Base-by-base conservation (phyloP, 2,888 invertebrate species). In the Pollenia angustigena region DNA sequence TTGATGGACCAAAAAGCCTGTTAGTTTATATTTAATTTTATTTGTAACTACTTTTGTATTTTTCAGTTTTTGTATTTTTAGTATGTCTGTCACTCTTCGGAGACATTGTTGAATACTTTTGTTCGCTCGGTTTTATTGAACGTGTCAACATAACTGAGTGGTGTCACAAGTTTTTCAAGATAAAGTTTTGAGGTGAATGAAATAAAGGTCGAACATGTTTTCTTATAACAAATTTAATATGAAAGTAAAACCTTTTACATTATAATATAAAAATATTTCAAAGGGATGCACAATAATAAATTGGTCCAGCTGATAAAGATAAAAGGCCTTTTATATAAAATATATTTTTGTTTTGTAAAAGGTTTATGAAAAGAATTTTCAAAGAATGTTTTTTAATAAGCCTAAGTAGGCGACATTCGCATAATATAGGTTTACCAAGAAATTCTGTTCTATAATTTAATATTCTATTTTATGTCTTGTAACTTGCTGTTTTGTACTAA, bases 111-210 rank as follows among this genome's bases (percentile, higher is more conserved):
- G 11, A 58, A 52, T 42, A 64, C 23, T 60, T 69, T 69, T 69
- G 11, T 62, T 52, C 60, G 7, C 4, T 71, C 23, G 52, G 58
- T 68, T 75, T 58, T 58, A 81, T 60, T 81, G 74, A 75, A 68
- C 52, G 68, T 60, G 81, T 60, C 66, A 56, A 44, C n/a, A 48
- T 32, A 68, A 52, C 52, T 52, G 72, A 66, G n/a, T 74, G 56
- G 66, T 81, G 81, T 58, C 74, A 81, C 66, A 81, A 40, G 64
- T 66, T 48, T 74, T 74, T 68, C 40, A 56, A 68, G 74, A 75
- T 75, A 75, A 75, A 69, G 16, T 75, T 81, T 50, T 54, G 44
- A 80, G 32, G 50, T 62, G 62, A 46, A 80, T 62, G 40, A 54
- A 79, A 68, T 32, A 60, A 79, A 79, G 79, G 68, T 68, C 56